phyloP scores from a whole-genome alignment of 2,797 vertebrate genomes.

The Adelosebastes latens region DNA sequence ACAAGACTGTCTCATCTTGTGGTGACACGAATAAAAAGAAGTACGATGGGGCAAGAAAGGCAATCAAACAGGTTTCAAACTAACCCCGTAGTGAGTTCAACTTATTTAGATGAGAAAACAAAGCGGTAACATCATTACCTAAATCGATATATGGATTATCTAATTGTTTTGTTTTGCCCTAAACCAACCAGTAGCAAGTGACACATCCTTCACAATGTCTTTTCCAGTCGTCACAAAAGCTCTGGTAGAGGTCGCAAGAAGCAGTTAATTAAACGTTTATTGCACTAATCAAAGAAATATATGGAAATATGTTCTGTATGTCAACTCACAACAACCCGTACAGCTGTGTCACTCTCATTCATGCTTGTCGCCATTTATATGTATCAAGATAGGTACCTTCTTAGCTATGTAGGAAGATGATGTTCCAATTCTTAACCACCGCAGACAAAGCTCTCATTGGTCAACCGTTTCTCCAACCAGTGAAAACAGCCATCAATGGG shows the following conservation, averaged over 20 bases:
- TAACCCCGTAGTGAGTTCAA: not conserved
- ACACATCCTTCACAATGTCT: not conserved
- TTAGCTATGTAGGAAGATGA: not conserved
- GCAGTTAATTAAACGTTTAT: not conserved
- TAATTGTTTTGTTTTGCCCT: not conserved
- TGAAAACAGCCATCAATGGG: not conserved
- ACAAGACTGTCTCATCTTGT: rapidly evolving
- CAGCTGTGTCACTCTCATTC: not conserved
- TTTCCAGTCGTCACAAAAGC: not conserved
- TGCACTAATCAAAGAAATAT: not conserved
- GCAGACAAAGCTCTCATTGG: not conserved
- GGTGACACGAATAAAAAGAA: not conserved
- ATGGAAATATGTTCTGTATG: not conserved
- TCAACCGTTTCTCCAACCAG: no score
- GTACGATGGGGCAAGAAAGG: not conserved
- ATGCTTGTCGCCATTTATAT: not conserved
- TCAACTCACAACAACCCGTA: not conserved
- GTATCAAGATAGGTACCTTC: not conserved
- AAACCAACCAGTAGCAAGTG: not conserved
- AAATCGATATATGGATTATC: not conserved
- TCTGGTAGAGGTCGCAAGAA: not conserved
- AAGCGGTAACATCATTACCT: not conserved
- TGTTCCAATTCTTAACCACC: not conserved
- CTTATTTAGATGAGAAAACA: not conserved
- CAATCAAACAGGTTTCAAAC: not conserved